Evolutionary conservation across 2,888 invertebrate genomes (phyloP).

Genomic region (Frankliniella intonsa): DNA sequence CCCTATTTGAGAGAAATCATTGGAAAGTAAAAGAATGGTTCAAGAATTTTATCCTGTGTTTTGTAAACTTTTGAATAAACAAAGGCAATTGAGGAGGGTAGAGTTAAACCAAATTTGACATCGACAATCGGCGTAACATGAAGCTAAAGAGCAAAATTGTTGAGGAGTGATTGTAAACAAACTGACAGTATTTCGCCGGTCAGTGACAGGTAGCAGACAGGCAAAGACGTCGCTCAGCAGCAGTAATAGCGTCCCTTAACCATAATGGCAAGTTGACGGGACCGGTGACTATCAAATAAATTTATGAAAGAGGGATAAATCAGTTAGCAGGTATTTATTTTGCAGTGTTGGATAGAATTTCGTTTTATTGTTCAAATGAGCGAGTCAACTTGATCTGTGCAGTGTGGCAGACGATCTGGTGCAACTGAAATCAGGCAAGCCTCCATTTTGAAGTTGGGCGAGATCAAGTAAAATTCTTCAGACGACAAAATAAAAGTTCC

Average conservation of each 20-base stretch:
- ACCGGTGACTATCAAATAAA: slow-evolving; percentile 23
- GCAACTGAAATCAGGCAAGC: slow-evolving; percentile 44
- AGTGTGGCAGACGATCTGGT: slow-evolving; percentile 41
- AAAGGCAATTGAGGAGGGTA: too few relatives aligned
- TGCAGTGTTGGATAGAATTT: slow-evolving; percentile 25
- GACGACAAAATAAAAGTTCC: slow-evolving; percentile 39
- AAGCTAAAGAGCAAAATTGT: too few relatives aligned
- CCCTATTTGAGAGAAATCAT: too few relatives aligned
- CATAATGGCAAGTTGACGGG: neutral
- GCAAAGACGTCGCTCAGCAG: too few relatives aligned
- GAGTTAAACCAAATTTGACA: too few relatives aligned
- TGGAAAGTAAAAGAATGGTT: neutral
- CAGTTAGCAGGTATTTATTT: neutral
- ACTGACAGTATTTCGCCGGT: too few relatives aligned
- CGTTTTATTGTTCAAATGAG: slow-evolving; percentile 26
- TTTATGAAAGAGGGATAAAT: neutral
- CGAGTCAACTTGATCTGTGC: slow-evolving; percentile 44
- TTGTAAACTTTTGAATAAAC: too few relatives aligned
- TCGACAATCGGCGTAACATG: too few relatives aligned
- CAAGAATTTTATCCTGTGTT: neutral
- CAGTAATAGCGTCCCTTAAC: too few relatives aligned
- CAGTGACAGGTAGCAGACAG: too few relatives aligned
- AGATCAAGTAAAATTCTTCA: slow-evolving; percentile 47
- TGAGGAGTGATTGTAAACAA: too few relatives aligned
- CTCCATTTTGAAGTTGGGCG: slow-evolving; percentile 46